Conservation (phyloP, 1,140 invertebrate genomes). For the Brachystomella parvula region DNA sequence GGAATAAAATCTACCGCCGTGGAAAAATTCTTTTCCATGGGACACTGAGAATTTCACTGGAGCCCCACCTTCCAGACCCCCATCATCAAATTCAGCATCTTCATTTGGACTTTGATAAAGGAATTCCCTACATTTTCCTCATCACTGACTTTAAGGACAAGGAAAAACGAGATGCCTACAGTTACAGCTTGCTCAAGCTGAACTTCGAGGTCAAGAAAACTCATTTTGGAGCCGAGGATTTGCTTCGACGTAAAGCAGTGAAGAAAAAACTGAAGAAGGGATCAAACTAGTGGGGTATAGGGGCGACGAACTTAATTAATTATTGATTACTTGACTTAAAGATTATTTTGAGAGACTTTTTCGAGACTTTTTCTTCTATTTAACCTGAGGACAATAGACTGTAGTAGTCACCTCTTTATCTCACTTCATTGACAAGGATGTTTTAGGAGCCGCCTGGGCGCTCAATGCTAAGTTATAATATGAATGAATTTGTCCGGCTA, state of each 20-base stretch:
- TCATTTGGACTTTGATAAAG: constrained; percentile 13
- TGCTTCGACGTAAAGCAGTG: too few relatives aligned
- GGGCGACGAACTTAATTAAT: too few relatives aligned
- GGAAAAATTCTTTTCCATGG: neutral
- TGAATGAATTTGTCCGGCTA: too few relatives aligned
- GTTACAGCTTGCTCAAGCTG: neutral
- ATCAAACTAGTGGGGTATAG: neutral
- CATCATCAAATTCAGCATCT: neutral
- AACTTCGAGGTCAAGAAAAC: neutral
- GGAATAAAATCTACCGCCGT: neutral
- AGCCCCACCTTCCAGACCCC: neutral
- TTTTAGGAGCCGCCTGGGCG: too few relatives aligned
- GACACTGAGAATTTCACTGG: neutral
- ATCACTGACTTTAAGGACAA: neutral
- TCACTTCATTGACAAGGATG: too few relatives aligned
- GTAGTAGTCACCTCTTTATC: too few relatives aligned
- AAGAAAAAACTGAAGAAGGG: neutral
- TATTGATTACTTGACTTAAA: too few relatives aligned
- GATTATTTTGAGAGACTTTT: too few relatives aligned
- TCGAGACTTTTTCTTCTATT: too few relatives aligned
- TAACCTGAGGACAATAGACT: too few relatives aligned
- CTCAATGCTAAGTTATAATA: too few relatives aligned
- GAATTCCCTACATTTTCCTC: constrained; percentile 4
- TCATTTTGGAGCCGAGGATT: too few relatives aligned
- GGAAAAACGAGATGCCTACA: neutral